A percentile compares a stretch with the other conserved stretches of the same genome.
Evolutionary conservation across 2,888 invertebrate species (phyloP).

Genomic region (Drosophila prolongata): DNA sequence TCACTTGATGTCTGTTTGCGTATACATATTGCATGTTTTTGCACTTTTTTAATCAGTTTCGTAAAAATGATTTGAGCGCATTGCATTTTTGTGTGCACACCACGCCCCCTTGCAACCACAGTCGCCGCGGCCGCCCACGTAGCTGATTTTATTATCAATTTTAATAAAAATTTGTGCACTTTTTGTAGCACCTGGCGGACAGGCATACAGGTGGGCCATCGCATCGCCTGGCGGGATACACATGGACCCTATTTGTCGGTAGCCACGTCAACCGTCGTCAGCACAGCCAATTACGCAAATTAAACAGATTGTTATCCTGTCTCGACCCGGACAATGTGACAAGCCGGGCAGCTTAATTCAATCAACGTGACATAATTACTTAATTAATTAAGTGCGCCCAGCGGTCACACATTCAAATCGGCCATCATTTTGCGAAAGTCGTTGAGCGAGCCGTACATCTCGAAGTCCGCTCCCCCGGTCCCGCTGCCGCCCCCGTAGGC

Average conservation of each 20-base stretch:
- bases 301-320: constrained; percentile 76
- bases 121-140: not conserved
- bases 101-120: constrained; percentile 3
- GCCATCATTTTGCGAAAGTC: constrained; percentile 92
- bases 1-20: constrained; percentile 46
- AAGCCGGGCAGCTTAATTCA: constrained; percentile 60
- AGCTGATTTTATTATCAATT: constrained; percentile 41
- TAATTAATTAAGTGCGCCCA: constrained; percentile 65
- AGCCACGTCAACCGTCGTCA: constrained; percentile 64
- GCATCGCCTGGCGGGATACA: constrained; percentile 3
- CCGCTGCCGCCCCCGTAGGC: constrained; percentile 52
- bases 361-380: constrained; percentile 74
- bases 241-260: constrained; percentile 49
- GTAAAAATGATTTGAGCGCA: constrained; percentile 44
- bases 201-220: constrained; percentile 10
- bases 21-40: constrained; percentile 44
- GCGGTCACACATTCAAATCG: constrained; percentile 87
- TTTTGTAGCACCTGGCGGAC: constrained; percentile 42
- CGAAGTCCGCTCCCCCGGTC: constrained; percentile 86
- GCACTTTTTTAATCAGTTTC: constrained; percentile 46
- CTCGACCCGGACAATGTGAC: constrained; percentile 50
- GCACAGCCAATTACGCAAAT: constrained; percentile 80
- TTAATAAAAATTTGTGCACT: constrained; percentile 33
- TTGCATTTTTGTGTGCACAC: constrained; percentile 2
- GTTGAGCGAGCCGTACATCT: constrained; percentile 89